Conservation (phyloP, 2,113 vertebrate genomes). For the Cyphomyrus discorhynchus region DNA sequence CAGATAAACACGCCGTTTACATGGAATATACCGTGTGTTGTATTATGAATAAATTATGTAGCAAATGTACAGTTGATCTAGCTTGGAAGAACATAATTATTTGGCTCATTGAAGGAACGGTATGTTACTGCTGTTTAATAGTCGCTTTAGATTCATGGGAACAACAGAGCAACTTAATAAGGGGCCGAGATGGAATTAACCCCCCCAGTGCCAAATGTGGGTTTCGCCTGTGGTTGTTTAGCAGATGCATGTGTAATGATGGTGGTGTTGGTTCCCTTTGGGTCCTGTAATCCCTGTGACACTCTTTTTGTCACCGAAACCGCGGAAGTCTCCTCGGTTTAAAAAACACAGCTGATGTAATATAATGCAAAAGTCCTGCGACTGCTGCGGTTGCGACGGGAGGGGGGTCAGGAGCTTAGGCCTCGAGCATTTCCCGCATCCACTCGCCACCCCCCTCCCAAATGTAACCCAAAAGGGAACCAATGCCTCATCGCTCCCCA, state of each 20-base stretch:
- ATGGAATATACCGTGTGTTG: slow-evolving; percentile 19
- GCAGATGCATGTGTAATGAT: background rate
- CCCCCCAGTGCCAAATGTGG: background rate
- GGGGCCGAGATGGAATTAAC: background rate
- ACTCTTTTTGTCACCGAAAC: background rate
- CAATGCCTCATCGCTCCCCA: background rate
- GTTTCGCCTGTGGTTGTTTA: background rate
- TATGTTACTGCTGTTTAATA: slow-evolving; percentile 16
- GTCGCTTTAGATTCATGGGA: slow-evolving; percentile 18
- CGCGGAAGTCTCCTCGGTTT: background rate
- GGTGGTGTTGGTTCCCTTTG: background rate
- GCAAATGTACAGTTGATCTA: slow-evolving; percentile 1
- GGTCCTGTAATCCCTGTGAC: background rate
- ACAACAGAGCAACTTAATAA: slow-evolving; percentile 11
- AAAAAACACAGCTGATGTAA: slow-evolving; percentile 12
- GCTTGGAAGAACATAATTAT: slow-evolving; percentile 7
- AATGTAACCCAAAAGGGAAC: background rate
- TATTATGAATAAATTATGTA: slow-evolving; percentile 21
- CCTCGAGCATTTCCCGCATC: background rate
- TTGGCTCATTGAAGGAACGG: slow-evolving; percentile 8
- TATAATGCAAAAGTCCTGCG: slow-evolving; percentile 1
- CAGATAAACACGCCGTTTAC: slow-evolving; percentile 13
- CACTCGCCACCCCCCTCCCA: too few relatives aligned
- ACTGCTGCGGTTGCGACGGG: background rate
- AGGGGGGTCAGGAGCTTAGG: background rate